A percentile compares a stretch with the other conserved stretches of the same genome.
phyloP scores from a whole-genome alignment of 2,797 vertebrate genomes.

The Trematomus bernacchii region DNA sequence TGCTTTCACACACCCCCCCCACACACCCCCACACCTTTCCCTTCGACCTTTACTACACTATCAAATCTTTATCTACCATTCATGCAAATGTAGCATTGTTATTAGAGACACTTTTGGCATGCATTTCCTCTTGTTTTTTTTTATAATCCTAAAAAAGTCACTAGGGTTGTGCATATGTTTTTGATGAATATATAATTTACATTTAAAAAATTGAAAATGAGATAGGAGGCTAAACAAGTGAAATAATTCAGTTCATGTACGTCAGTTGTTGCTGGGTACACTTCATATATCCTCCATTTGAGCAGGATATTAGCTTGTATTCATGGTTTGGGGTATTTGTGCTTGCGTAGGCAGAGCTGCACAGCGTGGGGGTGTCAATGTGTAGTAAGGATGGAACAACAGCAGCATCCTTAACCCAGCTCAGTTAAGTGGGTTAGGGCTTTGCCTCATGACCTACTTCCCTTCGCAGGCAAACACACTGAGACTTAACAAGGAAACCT shows the following conservation, averaged over 20 bases:
- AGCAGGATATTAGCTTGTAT: slow-evolving; percentile 5
- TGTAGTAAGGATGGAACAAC: slow-evolving; percentile 64
- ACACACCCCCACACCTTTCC: neutral
- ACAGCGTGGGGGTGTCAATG: slow-evolving; percentile 20
- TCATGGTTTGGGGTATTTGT: neutral
- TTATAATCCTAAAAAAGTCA: too few species aligned
- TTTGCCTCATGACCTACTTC: slow-evolving; percentile 76
- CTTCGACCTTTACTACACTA: neutral
- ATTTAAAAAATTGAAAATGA: neutral
- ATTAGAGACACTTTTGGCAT: too few species aligned
- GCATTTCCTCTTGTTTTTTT: too few species aligned
- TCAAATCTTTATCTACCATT: neutral
- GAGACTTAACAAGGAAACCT: slow-evolving; percentile 50
- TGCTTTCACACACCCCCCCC: slow-evolving; percentile 22
- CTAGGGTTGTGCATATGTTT: too few species aligned
- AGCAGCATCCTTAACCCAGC: slow-evolving; percentile 67
- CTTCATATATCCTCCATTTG: too few species aligned
- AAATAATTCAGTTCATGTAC: too few species aligned
- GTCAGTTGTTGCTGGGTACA: too few species aligned
- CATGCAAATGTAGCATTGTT: too few species aligned
- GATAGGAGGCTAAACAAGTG: neutral
- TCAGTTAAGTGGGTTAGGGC: slow-evolving; percentile 75
- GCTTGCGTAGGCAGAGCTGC: slow-evolving; percentile 7
- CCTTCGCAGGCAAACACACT: slow-evolving; percentile 50
- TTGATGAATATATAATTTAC: neutral